These are phyloP conservation scores for Apamea anceps DNA, from an alignment of 2,888 invertebrate genomes.

Conservation along the genomic window DNA sequence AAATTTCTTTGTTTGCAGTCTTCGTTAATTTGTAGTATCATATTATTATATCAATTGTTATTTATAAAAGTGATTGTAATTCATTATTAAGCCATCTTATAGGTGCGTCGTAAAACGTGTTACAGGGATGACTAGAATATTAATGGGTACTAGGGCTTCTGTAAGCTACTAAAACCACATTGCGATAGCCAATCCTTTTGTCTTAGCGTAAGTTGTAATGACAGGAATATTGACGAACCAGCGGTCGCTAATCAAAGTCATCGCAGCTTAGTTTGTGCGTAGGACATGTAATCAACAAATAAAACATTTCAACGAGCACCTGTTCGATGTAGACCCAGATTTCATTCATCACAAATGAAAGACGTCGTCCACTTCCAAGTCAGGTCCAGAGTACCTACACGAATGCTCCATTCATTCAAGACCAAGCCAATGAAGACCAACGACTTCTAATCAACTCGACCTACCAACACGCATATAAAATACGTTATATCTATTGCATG, in stretches of 20 bases:
- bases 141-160: too few species aligned
- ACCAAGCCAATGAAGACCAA: conserved; percentile 34
- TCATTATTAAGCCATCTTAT: background rate
- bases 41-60: background rate
- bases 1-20: background rate
- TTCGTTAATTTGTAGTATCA: background rate
- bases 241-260: background rate
- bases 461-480: conserved; percentile 34
- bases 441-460: conserved; percentile 44
- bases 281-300: background rate
- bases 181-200: background rate
- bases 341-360: conserved; percentile 2
- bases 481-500: conserved; percentile 52
- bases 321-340: background rate
- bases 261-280: background rate
- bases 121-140: background rate
- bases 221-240: background rate
- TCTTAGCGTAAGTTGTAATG: background rate
- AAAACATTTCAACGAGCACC: background rate
- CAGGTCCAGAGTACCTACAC: conserved; percentile 1
- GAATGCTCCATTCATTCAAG: conserved; percentile 26
- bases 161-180: background rate
- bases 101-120: background rate
- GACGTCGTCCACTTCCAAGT: conserved; percentile 2
- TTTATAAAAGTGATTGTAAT: background rate